A percentile compares a stretch with the other conserved stretches of the same genome.
Conservation (phyloP, 2,113 vertebrate species). For the Hemichromis elongatus region DNA sequence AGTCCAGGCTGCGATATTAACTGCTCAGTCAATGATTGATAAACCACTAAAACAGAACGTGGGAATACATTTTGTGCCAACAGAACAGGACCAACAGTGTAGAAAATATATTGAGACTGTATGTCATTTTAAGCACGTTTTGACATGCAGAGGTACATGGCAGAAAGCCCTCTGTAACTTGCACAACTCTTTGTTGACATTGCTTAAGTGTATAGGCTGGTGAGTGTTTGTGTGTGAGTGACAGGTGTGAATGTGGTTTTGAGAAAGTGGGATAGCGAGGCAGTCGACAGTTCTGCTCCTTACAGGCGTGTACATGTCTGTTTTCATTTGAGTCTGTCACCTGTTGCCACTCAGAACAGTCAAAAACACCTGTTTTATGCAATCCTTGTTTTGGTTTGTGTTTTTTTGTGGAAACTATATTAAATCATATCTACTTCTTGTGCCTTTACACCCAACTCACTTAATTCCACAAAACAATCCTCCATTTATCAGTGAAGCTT, state of each 20-base stretch:
- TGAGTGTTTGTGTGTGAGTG: not conserved
- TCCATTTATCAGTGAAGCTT: not conserved
- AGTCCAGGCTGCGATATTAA: not conserved
- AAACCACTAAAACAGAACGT: not conserved
- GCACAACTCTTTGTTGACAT: not conserved
- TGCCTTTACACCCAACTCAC: not conserved
- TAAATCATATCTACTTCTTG: not conserved
- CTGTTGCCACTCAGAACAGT: not conserved
- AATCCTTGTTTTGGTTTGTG: not conserved
- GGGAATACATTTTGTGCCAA: not conserved
- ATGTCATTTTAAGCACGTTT: not conserved
- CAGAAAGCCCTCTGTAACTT: not conserved
- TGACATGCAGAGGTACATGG: not conserved
- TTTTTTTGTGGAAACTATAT: not conserved
- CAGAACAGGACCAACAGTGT: rapidly evolving
- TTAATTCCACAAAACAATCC: not conserved
- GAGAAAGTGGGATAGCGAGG: not conserved
- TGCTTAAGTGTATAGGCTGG: not conserved
- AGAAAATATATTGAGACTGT: not conserved
- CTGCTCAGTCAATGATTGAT: not conserved
- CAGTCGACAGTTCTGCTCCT: not conserved
- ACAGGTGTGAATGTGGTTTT: not conserved
- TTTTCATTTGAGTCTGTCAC: not conserved
- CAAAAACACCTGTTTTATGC: not conserved
- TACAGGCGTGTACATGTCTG: not conserved